A percentile compares a stretch with the other conserved stretches of the same genome.
phyloP scores from a whole-genome alignment of 2,797 vertebrate genomes.

The Rhinoraja longicauda region DNA sequence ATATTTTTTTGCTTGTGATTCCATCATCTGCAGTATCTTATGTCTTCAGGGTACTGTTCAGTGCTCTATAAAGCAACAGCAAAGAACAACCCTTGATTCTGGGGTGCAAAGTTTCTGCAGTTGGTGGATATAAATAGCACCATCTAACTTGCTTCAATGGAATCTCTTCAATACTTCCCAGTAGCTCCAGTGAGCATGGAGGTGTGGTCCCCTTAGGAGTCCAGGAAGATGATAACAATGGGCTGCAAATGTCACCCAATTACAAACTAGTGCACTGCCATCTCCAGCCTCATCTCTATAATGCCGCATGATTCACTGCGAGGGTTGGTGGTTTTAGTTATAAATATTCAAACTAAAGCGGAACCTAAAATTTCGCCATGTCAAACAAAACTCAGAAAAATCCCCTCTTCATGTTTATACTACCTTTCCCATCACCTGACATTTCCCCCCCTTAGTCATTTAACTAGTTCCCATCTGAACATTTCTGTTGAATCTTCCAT shows the following conservation, averaged over 20 bases:
- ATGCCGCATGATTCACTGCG: background rate
- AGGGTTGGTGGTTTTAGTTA: background rate
- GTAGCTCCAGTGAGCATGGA: background rate
- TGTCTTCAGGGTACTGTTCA: no score
- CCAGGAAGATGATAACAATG: background rate
- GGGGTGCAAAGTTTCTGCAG: background rate
- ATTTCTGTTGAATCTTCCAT: background rate
- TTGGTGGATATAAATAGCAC: background rate
- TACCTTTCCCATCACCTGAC: background rate
- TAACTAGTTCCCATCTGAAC: background rate
- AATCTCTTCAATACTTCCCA: background rate
- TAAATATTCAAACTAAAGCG: background rate
- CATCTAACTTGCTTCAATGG: background rate
- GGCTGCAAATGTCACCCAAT: background rate
- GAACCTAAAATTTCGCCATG: background rate
- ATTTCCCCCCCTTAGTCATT: background rate
- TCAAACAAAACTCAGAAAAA: background rate
- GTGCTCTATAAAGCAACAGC: no score
- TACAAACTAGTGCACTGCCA: background rate
- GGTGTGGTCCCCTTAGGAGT: background rate
- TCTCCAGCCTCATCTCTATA: background rate
- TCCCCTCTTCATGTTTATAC: no score
- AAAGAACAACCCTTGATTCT: background rate
- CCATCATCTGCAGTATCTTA: no score
- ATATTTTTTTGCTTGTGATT: no score